These are phyloP conservation scores for Pseudobourletiella spinata DNA, from an alignment of 1,140 invertebrate genomes.

Conservation along the genomic window DNA sequence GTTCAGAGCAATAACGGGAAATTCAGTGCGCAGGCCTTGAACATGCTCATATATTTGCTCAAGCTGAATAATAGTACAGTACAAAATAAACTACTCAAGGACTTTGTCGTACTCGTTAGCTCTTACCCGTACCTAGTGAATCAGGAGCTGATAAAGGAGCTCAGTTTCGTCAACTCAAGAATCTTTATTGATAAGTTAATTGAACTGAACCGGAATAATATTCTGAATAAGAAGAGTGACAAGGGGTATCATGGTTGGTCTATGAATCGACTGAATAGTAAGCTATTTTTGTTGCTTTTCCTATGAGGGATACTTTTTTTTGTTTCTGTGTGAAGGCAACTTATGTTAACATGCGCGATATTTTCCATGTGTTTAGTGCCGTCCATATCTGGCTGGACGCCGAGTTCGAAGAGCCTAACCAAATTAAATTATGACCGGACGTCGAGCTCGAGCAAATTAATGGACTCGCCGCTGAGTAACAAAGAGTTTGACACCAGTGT, in stretches of 20 bases:
- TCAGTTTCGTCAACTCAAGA: slow-evolving; percentile 3
- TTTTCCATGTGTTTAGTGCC: not conserved
- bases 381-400: not conserved
- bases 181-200: slow-evolving; percentile 25
- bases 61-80: slow-evolving; percentile 17
- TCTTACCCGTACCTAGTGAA: slow-evolving; percentile 19
- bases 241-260: slow-evolving; percentile 1
- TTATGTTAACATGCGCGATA: too few species aligned
- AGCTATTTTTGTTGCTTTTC: not conserved
- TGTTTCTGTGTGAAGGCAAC: not conserved
- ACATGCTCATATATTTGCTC: slow-evolving; percentile 21
- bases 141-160: slow-evolving; percentile 20
- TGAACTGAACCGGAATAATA: slow-evolving; percentile 7
- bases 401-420: slow-evolving; percentile 3
- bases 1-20: not conserved
- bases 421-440: slow-evolving; percentile 6
- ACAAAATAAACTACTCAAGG: slow-evolving; percentile 25
- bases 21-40: slow-evolving; percentile 9
- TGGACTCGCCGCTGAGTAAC: not conserved
- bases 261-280: slow-evolving; percentile 4
- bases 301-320: not conserved
- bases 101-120: slow-evolving; percentile 18
- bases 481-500: not conserved
- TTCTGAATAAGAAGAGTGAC: slow-evolving; percentile 6
- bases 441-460: not conserved